Conservation (phyloP, 2,113 vertebrate genomes). For the Pluvianellus socialis region DNA sequence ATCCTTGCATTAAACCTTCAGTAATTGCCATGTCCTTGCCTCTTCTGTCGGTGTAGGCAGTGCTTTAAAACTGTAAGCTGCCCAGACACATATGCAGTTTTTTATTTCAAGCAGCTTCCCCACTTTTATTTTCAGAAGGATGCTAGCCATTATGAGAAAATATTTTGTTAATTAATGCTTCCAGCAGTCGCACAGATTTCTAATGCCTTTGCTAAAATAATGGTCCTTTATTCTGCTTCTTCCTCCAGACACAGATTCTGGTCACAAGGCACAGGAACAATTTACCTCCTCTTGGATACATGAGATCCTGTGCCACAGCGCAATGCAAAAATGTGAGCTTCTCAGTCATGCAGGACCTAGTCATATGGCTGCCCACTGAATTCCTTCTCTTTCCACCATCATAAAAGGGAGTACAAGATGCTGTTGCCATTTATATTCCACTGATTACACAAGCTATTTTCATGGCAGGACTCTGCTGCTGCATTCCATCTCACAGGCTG, state of each 20-base stretch:
- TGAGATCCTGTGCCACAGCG: not conserved
- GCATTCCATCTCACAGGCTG: conserved; percentile 47
- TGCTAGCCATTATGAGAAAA: conserved; percentile 8
- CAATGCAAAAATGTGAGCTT: conserved; percentile 63
- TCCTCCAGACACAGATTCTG: conserved; percentile 41
- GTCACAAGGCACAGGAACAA: conserved; percentile 52
- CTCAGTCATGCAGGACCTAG: conserved; percentile 47
- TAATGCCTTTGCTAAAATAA: conserved; percentile 68
- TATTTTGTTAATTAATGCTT: conserved; percentile 70
- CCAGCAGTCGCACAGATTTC: conserved; percentile 56
- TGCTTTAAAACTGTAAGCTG: not conserved
- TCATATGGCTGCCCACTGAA: conserved; percentile 52
- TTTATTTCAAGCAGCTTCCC: conserved; percentile 15
- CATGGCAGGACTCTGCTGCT: conserved; percentile 58
- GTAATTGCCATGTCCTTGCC: not conserved
- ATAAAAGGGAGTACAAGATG: conserved; percentile 62
- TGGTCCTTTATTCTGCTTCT: conserved; percentile 54
- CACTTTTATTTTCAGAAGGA: not conserved
- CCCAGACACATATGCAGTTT: not conserved
- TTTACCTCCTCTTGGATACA: conserved; percentile 29
- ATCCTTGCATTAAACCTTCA: not conserved
- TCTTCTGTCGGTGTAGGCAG: not conserved
- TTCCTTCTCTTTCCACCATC: conserved; percentile 59
- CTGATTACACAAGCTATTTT: conserved; percentile 78
- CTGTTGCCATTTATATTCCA: conserved; percentile 71